phyloP scores from a whole-genome alignment of 2,797 vertebrate genomes.

The Lagodon rhomboides region DNA sequence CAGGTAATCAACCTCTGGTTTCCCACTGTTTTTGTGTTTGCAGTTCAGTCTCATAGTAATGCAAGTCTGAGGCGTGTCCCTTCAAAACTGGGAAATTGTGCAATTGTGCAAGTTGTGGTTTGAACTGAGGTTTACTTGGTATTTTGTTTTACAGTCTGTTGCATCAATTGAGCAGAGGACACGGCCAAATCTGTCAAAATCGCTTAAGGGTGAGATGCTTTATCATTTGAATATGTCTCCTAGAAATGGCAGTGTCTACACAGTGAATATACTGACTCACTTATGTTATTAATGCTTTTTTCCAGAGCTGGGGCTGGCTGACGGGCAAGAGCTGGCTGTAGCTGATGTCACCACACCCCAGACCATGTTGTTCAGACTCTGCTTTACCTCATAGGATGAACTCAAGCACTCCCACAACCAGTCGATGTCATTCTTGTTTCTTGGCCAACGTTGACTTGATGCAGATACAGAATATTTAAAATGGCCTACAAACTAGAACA shows the following conservation, averaged over 20 bases:
- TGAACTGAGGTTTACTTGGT: slow-evolving; percentile 8
- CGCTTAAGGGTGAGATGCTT: slow-evolving; percentile 88
- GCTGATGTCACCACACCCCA: slow-evolving; percentile 94
- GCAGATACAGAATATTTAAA: slow-evolving; percentile 34
- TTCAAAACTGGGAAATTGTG: neutral
- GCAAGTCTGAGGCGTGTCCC: neutral
- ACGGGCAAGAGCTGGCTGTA: slow-evolving; percentile 94
- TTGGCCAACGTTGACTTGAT: slow-evolving; percentile 31
- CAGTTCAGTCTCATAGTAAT: neutral
- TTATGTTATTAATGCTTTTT: slow-evolving; percentile 46
- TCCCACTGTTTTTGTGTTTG: slow-evolving; percentile 21
- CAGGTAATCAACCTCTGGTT: slow-evolving; percentile 84
- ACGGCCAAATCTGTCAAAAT: slow-evolving; percentile 93
- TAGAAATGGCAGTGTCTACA: neutral
- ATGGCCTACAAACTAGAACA: slow-evolving; percentile 30
- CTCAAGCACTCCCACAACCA: slow-evolving; percentile 41
- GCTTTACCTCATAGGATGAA: slow-evolving; percentile 88
- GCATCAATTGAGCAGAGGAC: slow-evolving; percentile 95
- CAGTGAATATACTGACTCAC: slow-evolving; percentile 27
- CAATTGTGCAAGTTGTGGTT: slow-evolving; percentile 12
- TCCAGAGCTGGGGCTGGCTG: slow-evolving; percentile 91
- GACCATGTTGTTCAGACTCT: slow-evolving; percentile 94
- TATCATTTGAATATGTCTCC: slow-evolving; percentile 15
- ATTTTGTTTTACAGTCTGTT: slow-evolving; percentile 85
- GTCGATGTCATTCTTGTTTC: slow-evolving; percentile 47